phyloP scores from a whole-genome alignment of 2,113 vertebrate genomes.

The Lepisosteus oculatus region DNA sequence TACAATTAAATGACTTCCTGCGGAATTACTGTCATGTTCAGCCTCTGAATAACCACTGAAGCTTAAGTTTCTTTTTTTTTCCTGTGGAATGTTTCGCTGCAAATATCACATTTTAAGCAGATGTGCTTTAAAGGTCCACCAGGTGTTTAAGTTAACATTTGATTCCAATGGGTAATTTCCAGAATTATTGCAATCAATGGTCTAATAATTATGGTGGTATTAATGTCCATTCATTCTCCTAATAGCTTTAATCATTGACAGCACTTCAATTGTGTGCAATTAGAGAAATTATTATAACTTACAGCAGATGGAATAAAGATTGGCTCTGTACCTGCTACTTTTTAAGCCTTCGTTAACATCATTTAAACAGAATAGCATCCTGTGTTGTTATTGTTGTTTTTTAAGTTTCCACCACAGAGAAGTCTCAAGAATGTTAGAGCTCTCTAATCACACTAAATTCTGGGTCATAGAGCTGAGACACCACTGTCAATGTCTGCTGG shows the following conservation, averaged over 20 bases:
- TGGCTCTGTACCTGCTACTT: conserved; percentile 21
- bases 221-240: conserved; percentile 77
- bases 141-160: conserved; percentile 80
- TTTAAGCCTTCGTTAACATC: conserved; percentile 11
- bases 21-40: conserved; percentile 34
- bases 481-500: no score
- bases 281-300: conserved; percentile 83
- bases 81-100: neutral
- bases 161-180: conserved; percentile 84
- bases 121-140: conserved; percentile 72
- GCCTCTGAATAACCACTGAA: conserved; percentile 23
- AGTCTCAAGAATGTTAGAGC: no score
- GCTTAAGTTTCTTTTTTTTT: neutral
- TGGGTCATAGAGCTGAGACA: no score
- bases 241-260: conserved; percentile 90
- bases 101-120: conserved; percentile 70
- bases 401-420: neutral
- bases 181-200: conserved; percentile 94
- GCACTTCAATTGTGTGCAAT: conserved; percentile 85
- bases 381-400: conserved; percentile 14
- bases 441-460: no score
- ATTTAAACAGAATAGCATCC: conserved; percentile 8
- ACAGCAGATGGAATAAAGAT: conserved; percentile 79
- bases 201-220: conserved; percentile 82
- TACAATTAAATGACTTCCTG: conserved; percentile 19